phyloP scores from a whole-genome alignment of 2,797 vertebrate genomes.

The Eulemur albifrons region DNA sequence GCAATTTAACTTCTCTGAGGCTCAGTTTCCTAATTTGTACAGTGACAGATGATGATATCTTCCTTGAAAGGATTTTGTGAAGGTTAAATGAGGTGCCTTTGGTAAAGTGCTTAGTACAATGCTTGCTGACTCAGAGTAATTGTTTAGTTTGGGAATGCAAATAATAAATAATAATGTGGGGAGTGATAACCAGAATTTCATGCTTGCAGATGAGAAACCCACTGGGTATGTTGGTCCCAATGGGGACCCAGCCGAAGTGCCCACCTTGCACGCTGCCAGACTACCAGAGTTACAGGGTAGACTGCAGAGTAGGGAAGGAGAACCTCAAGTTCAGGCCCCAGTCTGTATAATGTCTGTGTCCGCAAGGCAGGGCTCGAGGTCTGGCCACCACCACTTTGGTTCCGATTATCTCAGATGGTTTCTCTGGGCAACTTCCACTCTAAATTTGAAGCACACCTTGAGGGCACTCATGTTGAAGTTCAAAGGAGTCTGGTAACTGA shows the following conservation, averaged over 20 bases:
- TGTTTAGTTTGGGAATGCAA: not conserved
- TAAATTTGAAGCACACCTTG: slow-evolving; percentile 45
- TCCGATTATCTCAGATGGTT: not conserved
- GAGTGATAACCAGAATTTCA: not conserved
- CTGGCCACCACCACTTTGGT: not conserved
- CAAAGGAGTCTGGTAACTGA: slow-evolving; percentile 51
- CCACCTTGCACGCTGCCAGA: not conserved
- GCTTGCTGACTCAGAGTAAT: not conserved
- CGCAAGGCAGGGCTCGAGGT: not conserved
- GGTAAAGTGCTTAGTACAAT: not conserved
- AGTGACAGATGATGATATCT: not conserved
- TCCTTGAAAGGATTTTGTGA: not conserved
- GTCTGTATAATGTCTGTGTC: not conserved
- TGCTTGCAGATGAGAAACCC: not conserved
- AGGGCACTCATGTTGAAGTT: not conserved
- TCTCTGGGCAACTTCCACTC: not conserved
- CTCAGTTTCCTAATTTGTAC: not conserved
- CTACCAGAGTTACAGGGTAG: not conserved
- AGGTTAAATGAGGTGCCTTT: not conserved
- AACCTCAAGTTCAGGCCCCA: not conserved
- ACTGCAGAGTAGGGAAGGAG: not conserved
- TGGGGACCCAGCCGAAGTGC: not conserved
- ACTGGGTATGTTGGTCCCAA: not conserved
- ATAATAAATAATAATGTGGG: not conserved
- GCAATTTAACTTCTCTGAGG: not conserved